Conservation (phyloP, 2,888 invertebrate genomes). For the Drymonia ruficornis region DNA sequence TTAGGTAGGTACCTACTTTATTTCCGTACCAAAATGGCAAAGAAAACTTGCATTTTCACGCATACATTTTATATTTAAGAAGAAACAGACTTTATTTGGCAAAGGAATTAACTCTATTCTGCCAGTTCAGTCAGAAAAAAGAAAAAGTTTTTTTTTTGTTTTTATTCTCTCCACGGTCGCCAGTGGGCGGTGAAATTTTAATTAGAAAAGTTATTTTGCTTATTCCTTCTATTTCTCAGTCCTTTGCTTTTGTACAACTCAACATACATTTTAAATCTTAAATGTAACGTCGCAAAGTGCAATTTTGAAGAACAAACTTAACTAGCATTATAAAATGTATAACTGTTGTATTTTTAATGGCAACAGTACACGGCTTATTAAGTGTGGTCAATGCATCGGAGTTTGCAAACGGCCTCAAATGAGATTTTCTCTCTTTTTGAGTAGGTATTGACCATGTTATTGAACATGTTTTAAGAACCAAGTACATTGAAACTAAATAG, state of each 20-base stretch:
- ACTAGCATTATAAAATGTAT: slow-evolving; percentile 28
- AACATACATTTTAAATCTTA: slow-evolving; percentile 24
- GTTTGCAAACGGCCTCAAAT: slow-evolving; percentile 20
- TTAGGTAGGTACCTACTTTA: no score
- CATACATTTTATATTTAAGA: slow-evolving; percentile 30
- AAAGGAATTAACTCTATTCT: slow-evolving; percentile 53
- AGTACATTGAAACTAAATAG: no score
- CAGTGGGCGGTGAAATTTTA: slow-evolving; percentile 66
- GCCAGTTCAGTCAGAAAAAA: slow-evolving; percentile 38
- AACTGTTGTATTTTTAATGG: slow-evolving; percentile 47
- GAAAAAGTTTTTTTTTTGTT: slow-evolving; percentile 36
- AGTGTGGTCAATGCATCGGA: slow-evolving; percentile 36
- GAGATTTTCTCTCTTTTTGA: slow-evolving; percentile 21
- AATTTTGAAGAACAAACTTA: slow-evolving; percentile 7
- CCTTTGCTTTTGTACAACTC: slow-evolving; percentile 21
- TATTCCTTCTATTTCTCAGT: slow-evolving; percentile 44
- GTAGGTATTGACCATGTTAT: no score
- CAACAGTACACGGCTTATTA: slow-evolving; percentile 43
- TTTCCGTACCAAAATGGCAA: no score
- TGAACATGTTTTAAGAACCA: no score
- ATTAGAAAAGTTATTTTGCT: slow-evolving; percentile 67
- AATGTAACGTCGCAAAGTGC: not conserved
- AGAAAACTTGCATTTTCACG: not conserved
- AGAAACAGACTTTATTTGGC: slow-evolving; percentile 39
- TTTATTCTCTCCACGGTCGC: slow-evolving; percentile 55